Conservation (phyloP, 2,888 invertebrate genomes). For the Netelia fuscicornis region DNA sequence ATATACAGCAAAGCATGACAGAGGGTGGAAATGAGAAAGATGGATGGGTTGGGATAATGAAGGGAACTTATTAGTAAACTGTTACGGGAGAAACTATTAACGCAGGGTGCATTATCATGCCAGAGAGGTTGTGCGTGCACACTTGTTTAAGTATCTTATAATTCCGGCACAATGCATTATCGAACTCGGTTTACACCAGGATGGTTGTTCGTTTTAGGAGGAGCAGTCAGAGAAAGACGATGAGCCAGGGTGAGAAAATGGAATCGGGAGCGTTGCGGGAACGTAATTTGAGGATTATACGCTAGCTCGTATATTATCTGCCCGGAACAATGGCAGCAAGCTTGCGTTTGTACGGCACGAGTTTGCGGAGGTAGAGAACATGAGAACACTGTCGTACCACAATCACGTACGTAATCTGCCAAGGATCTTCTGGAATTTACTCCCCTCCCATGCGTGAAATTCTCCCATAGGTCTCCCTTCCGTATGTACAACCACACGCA, state of each 20-base stretch:
- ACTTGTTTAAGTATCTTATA: not conserved
- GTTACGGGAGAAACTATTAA: conserved; percentile 79
- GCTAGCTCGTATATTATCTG: conserved; percentile 78
- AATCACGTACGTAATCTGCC: conserved; percentile 79
- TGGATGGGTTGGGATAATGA: conserved; percentile 45
- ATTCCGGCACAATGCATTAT: conserved; percentile 1
- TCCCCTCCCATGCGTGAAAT: conserved; percentile 10
- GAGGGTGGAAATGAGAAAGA: not conserved
- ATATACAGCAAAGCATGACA: not conserved
- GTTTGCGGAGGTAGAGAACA: not conserved
- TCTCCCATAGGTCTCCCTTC: conserved; percentile 1
- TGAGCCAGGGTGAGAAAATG: conserved; percentile 62
- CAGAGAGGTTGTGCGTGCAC: conserved; percentile 31
- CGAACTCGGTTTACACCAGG: not conserved
- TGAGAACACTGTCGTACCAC: conserved; percentile 72
- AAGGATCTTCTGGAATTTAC: conserved; percentile 77
- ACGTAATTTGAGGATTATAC: conserved; percentile 81
- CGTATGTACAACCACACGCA: not conserved
- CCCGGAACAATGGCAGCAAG: conserved; percentile 76
- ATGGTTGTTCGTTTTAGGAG: not conserved
- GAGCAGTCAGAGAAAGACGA: conserved; percentile 11
- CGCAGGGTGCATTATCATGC: conserved; percentile 25
- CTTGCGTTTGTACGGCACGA: conserved; percentile 4
- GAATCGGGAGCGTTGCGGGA: conserved; percentile 74
- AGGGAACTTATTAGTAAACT: conserved; percentile 76